Evolutionary conservation across 2,888 invertebrate species (phyloP).

Genomic region (Cataglyphis altisquamis): DNA sequence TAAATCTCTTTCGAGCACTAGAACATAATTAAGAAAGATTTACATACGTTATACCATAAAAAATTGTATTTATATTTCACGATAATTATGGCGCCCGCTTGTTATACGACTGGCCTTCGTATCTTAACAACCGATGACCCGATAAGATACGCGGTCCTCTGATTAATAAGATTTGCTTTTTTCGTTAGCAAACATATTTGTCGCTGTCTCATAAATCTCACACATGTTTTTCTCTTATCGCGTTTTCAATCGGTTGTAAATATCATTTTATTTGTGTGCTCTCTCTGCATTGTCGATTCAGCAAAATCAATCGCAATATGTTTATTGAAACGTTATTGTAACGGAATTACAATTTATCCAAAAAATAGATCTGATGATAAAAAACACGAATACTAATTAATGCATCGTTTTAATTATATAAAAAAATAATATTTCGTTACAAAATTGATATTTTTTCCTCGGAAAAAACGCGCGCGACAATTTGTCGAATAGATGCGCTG

Average conservation of each 20-base stretch:
- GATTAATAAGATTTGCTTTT: slow-evolving; percentile 50
- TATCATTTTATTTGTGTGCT: slow-evolving; percentile 16
- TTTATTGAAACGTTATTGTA: slow-evolving; percentile 5
- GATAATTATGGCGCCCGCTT: not conserved
- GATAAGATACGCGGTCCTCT: slow-evolving; percentile 68
- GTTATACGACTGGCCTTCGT: not conserved
- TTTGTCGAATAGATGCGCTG: slow-evolving; percentile 2
- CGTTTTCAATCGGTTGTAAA: slow-evolving; percentile 34
- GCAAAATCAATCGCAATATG: not conserved
- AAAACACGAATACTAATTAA: not conserved
- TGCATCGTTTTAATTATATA: slow-evolving; percentile 3
- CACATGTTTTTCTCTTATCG: slow-evolving; percentile 35
- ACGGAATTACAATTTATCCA: not conserved
- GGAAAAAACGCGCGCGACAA: slow-evolving; percentile 8
- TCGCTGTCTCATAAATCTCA: slow-evolving; percentile 14
- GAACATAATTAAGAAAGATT: not conserved
- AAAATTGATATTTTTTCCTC: not conserved
- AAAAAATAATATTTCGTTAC: not conserved
- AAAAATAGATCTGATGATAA: not conserved
- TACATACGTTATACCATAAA: slow-evolving; percentile 16
- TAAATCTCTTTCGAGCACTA: slow-evolving; percentile 1
- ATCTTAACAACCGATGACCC: slow-evolving; percentile 69
- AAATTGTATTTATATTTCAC: slow-evolving; percentile 18
- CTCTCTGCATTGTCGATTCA: not conserved
- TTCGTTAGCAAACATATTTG: not conserved